Evolutionary conservation across 2,888 invertebrate species (phyloP), one percentile per base, ranked within the genome.

Genomic region (Leucoma salicis): DNA sequence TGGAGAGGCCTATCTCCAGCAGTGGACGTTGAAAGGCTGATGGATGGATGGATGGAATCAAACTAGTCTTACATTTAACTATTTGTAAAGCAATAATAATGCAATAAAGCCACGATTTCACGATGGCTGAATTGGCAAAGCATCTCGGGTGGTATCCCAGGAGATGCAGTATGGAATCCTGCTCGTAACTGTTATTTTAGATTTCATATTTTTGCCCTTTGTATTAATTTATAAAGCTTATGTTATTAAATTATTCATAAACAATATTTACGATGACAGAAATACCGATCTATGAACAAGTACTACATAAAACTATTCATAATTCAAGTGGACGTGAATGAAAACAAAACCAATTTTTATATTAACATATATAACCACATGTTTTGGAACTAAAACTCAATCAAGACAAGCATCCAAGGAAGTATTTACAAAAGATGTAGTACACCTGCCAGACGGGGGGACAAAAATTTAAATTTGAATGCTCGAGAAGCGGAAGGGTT

Each of bases 401-500:
- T 59, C 54, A 57, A 67, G 53, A 54, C 63, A 59, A 63, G 57
- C 63, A 64, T 63, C 71, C 67, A 66, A 78, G 82, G 83, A 82
- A 85, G 77, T 74, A 68, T 72, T 73, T 77, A 82, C 73, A 82
- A 80, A 78, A 72, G 63, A 75, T 71, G 68, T 52, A 58, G 65
- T 80, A 70, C 84, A 81, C 79, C 84, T 84, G 84, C 83, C 71
- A 54, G 61, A 49, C 53, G 35, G 47, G 78, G 80, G 78, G 82
- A 80, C 80, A 79, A 36, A 49, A 57, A 61, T 87, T 85, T 84
- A 72, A 88, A 87, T 87, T 70, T 83, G 80, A 87, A 82, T 80
- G 57, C 66, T 53, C 52, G 43, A 56, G 63, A 64, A 46, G 51
- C 68, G 63, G 74, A 83, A 86, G 84, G 86, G 81, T 78, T 76